phyloP scores from a whole-genome alignment of 2,113 vertebrate genomes.

The Austrofundulus limnaeus region DNA sequence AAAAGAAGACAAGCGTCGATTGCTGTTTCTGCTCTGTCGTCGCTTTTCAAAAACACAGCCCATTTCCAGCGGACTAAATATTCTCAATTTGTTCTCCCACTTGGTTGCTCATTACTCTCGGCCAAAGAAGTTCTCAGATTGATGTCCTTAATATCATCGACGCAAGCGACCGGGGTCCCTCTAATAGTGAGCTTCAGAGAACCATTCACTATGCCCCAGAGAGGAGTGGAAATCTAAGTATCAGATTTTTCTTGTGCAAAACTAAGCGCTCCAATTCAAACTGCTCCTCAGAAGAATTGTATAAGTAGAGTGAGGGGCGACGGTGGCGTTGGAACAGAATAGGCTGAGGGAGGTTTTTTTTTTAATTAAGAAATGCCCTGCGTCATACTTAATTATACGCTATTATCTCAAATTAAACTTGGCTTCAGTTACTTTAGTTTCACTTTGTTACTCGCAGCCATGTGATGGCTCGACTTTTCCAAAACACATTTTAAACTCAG shows the following conservation, averaged over 20 bases:
- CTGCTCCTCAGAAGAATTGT: conserved; percentile 57
- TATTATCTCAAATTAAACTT: conserved; percentile 42
- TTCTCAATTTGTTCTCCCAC: conserved; percentile 61
- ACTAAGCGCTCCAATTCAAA: conserved; percentile 61
- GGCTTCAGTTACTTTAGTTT: conserved; percentile 44
- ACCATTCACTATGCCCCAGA: conserved; percentile 65
- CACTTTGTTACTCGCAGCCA: conserved; percentile 32
- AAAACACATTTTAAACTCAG: conserved; percentile 26
- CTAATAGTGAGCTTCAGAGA: conserved; percentile 71
- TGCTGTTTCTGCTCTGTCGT: conserved; percentile 14
- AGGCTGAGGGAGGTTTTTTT: conserved; percentile 63
- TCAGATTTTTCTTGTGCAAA: conserved; percentile 72
- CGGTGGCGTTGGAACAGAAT: conserved; percentile 30
- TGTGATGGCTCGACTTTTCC: conserved; percentile 19
- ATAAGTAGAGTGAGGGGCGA: conserved; percentile 47
- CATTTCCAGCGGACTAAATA: conserved; percentile 52
- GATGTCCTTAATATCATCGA: conserved; percentile 75
- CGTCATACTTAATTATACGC: conserved; percentile 56
- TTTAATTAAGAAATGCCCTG: conserved; percentile 72
- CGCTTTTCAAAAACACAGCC: conserved; percentile 42
- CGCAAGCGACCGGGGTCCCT: conserved; percentile 61
- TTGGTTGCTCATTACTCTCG: conserved; percentile 70
- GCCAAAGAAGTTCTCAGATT: conserved; percentile 63
- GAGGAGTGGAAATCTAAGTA: conserved; percentile 73
- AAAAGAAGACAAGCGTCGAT: conserved; percentile 34